phyloP scores from a whole-genome alignment of 1,140 invertebrate genomes.

The Leptinotarsa undecemlineata region DNA sequence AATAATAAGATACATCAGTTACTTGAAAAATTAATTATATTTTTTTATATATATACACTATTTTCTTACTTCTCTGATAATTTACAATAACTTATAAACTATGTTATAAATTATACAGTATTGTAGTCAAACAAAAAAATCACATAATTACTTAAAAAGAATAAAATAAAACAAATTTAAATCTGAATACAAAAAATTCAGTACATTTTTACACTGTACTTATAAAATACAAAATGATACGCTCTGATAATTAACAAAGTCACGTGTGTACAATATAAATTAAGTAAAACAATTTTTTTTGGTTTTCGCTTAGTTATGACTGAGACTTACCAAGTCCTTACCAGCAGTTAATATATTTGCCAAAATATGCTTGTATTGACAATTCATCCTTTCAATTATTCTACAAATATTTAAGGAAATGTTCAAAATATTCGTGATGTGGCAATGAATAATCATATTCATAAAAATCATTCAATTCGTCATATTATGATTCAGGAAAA shows the following conservation, averaged over 20 bases:
- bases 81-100: slow-evolving; percentile 30
- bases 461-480: neutral
- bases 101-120: slow-evolving; percentile 22
- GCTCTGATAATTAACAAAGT: neutral
- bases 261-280: too few relatives aligned
- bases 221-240: slow-evolving; percentile 27
- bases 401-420: neutral
- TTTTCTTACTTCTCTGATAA: slow-evolving; percentile 5
- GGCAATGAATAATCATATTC: neutral
- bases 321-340: too few relatives aligned
- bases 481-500: too few relatives aligned
- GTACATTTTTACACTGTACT: slow-evolving; percentile 13
- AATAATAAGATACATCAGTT: neutral
- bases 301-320: too few relatives aligned
- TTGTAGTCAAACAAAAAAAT: slow-evolving; percentile 11
- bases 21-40: slow-evolving; percentile 28
- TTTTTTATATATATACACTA: slow-evolving; percentile 26
- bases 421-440: neutral
- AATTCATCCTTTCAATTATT: too few relatives aligned
- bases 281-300: too few relatives aligned
- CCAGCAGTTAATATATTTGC: too few relatives aligned
- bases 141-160: slow-evolving; percentile 10
- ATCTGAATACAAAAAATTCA: slow-evolving; percentile 21
- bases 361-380: neutral
- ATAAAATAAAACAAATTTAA: slow-evolving; percentile 11